These are phyloP conservation scores for Apamea anceps DNA, from an alignment of 2,888 invertebrate species.

Conservation along the genomic window DNA sequence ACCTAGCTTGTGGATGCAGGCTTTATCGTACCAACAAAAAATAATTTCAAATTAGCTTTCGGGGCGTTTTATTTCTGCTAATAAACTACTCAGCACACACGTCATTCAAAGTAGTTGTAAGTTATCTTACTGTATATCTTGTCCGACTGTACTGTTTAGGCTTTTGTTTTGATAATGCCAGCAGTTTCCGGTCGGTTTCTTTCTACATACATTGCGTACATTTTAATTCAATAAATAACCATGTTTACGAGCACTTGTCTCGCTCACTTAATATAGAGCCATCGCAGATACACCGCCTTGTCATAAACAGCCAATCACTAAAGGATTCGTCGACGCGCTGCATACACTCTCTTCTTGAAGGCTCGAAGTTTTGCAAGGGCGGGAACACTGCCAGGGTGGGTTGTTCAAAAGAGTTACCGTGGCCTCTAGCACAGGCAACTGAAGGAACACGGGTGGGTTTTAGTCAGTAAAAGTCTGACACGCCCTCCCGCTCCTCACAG, in stretches of 20 bases:
- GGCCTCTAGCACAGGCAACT: no score
- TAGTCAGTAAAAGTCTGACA: no score
- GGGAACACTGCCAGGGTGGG: no score
- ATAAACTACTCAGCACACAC: neutral
- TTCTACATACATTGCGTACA: neutral
- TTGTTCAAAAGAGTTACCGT: no score
- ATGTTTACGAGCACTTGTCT: neutral
- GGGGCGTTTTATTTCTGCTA: neutral
- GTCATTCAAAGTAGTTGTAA: neutral
- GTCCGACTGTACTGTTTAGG: neutral
- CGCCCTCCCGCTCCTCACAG: no score
- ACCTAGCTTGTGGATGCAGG: neutral
- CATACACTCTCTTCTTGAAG: neutral
- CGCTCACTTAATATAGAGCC: neutral
- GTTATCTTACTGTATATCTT: neutral
- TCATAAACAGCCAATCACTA: neutral
- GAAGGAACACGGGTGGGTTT: no score
- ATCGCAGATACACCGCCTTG: neutral
- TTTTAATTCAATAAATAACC: neutral
- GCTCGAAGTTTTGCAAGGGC: neutral
- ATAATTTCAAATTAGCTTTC: neutral
- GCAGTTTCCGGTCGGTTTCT: neutral
- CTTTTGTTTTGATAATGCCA: neutral
- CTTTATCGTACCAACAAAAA: neutral
- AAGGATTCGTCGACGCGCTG: neutral